Base-by-base conservation (phyloP, 2,888 invertebrate species). In the Galerucella nymphaeae region DNA sequence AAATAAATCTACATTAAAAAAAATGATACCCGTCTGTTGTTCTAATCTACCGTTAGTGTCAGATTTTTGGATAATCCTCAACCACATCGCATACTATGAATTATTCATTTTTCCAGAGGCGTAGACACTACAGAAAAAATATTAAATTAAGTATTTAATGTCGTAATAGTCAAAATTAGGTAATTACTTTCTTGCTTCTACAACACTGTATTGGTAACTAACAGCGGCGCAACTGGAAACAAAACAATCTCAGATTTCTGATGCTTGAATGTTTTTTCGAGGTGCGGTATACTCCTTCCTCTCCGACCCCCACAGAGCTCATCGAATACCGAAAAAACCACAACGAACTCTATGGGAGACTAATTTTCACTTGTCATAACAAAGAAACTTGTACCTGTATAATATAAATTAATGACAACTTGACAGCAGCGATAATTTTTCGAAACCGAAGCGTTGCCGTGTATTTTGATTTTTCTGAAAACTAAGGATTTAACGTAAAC, bases 311-410 rank as follows among this genome's bases (percentile, higher is more conserved):
- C 75, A 67, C 74, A 73, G 75, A 68, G 74, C 70, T 72, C 74
- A 71, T 71, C 70, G 76, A 70, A 74, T 71, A 65, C 75, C 76
- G 72, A 74, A 71, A 73, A 75, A 77, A 76, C 74, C 78, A 67
- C 67, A 70, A 70, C 73, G 62, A 65, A 66, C 77, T 72, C 78
- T 63, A 75, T 73, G 74, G 75, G 78, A 77, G 76, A 80, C 80
- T 79, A 80, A 80, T 80, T 80, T 80, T 80, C 80, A 78, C 78
- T 77, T 79, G 80, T 80, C 80, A 80, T 79, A 80, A 80, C 80
- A 80, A 80, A 78, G 75, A 77, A 76, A 75, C 78, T 58, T 70
- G 73, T 75, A 75, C 75, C 71, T 74, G 75, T 75, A 65, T 16
- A 42, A 68, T 72, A 80, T 80, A 80, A 79, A 80, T 80, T 79